Base-by-base conservation (phyloP, 2,888 invertebrate species). In the Prosopocoilus inquinatus region DNA sequence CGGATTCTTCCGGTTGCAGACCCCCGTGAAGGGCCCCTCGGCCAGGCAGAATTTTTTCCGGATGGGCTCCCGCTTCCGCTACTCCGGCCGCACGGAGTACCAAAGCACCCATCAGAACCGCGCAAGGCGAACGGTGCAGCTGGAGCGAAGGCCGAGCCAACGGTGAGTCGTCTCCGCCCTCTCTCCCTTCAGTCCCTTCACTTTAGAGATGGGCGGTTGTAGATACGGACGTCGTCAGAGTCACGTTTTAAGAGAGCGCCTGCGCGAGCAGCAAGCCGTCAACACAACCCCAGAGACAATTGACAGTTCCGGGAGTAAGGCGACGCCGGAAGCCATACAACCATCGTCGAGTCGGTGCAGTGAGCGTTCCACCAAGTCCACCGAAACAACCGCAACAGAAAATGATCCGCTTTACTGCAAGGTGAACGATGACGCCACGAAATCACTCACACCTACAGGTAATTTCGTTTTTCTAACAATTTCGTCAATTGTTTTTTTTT, bases 61-160 rank as follows among this genome's bases (percentile, higher is more conserved):
- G 60, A 96, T 99, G 94, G 98, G 98, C 50, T 98, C 98, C 9
- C 84, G 98, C 53, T 99, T 99, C 77, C 88, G 95, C 74, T 91
- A 91, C 62, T 78, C 77, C 4, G 78, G 99, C 0, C 89, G 96
- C 74, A 99, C 99, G 1, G 99, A 99, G 79, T 98, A 96, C 76
- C 98, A 99, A 80, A 93, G 95, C 20, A 93, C 96, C 7, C 92
- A 93, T 70, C 87, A 91, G 70, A 94, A 91, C 77, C 84, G 92
- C 60, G 94, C 95, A 1, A 82, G 96, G 43, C 84, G 96, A 50
- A 95, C 94, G 1, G 96, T 96, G 4, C 94, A 96, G 74, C 95
- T 99, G 76, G 98, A 99, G 78, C 83, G 99, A 57, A 84, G 96
- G 50, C 97, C 98, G 0, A 96, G 96, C 79, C 98, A 99, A 77